A percentile compares a stretch with the other conserved stretches of the same genome.
phyloP scores from a whole-genome alignment of 2,113 vertebrate species.

The Lycaon pictus region DNA sequence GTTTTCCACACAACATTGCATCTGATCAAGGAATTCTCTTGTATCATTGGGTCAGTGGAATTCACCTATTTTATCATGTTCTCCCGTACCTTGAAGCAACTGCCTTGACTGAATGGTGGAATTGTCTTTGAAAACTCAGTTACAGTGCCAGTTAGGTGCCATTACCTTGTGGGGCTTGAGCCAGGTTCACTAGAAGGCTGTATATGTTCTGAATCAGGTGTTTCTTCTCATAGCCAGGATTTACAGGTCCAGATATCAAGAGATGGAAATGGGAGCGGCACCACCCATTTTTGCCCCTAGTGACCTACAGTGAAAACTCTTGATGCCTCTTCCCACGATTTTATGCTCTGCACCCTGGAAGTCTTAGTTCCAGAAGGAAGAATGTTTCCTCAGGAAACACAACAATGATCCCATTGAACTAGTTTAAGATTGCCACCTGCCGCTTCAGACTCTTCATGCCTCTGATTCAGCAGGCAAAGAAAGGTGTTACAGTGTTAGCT shows the following conservation, averaged over 20 bases:
- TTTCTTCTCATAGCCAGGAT: not conserved
- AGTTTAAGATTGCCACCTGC: not conserved
- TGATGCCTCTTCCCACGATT: not conserved
- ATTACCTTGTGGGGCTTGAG: not conserved
- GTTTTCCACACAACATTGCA: not conserved
- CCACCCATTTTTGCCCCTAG: not conserved
- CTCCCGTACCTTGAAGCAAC: not conserved
- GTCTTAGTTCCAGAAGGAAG: not conserved
- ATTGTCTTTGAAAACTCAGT: not conserved
- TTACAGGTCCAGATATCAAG: not conserved
- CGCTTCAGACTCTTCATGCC: not conserved
- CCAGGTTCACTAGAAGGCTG: not conserved
- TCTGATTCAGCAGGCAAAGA: not conserved
- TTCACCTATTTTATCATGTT: not conserved
- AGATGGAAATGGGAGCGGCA: not conserved
- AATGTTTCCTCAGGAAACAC: not conserved
- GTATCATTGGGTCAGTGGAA: not conserved
- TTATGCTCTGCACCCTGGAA: not conserved
- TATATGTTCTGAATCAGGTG: not conserved
- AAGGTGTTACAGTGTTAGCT: not conserved
- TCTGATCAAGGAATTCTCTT: not conserved
- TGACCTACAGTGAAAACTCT: not conserved
- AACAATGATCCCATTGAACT: not conserved
- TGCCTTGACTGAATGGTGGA: not conserved
- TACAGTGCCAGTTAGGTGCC: not conserved